A percentile compares a stretch with the other conserved stretches of the same genome.
Evolutionary conservation across 2,888 invertebrate genomes (phyloP).

Genomic region (Biston betularia): DNA sequence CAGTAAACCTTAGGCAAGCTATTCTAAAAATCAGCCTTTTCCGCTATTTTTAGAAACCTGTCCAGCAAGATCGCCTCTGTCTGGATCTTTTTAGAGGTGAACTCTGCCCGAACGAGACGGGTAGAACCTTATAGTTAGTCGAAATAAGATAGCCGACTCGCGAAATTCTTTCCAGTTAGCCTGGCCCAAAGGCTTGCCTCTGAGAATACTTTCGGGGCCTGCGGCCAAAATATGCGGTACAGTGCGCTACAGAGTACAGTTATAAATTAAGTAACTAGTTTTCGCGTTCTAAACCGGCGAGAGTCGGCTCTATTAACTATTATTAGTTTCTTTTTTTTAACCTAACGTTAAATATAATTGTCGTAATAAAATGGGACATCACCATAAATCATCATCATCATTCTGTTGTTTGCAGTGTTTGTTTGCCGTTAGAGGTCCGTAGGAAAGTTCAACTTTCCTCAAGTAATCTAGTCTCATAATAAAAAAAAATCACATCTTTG

Average conservation of each 20-base stretch:
- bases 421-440: too few relatives aligned
- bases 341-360: too few relatives aligned
- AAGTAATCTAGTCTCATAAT: too few relatives aligned
- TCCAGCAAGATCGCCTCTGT: constrained; percentile 75
- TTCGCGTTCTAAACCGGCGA: not conserved
- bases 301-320: not conserved
- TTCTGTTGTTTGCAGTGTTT: too few relatives aligned
- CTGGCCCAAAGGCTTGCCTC: constrained; percentile 55
- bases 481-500: too few relatives aligned
- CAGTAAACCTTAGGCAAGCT: constrained; percentile 52
- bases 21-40: constrained; percentile 72
- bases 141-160: constrained; percentile 75
- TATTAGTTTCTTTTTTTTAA: not conserved
- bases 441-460: too few relatives aligned
- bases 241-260: constrained; percentile 46
- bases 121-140: constrained; percentile 62
- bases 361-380: not conserved
- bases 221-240: constrained; percentile 42
- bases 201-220: constrained; percentile 23
- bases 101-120: constrained; percentile 78
- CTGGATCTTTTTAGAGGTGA: constrained; percentile 83
- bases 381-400: too few relatives aligned
- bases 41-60: constrained; percentile 84
- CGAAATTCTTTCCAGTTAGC: constrained; percentile 75
- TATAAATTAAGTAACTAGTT: constrained; percentile 47